Evolutionary conservation across 1,140 invertebrate species (phyloP), one percentile per base, ranked within the genome.

Genomic region (Ostrea edulis): DNA sequence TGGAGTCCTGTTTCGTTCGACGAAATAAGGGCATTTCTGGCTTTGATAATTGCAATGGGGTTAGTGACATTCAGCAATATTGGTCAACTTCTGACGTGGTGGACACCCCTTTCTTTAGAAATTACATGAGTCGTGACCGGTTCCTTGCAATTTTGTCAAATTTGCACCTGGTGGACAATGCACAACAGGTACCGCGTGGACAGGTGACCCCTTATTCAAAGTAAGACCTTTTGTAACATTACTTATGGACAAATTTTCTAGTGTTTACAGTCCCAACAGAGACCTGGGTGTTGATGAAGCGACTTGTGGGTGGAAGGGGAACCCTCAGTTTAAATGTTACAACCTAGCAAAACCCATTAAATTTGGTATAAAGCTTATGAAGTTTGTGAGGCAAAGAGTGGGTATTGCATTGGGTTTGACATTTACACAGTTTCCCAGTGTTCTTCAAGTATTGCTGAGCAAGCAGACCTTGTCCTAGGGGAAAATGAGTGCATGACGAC

Each of bases 321-420:
- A 86, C 14, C 55, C 90, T 0, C 65, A 62, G n/a, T 89, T 91
- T 44, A 86, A 54, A 20, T 86, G 87, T 0, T 91, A 91, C 86
- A 91, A 89, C n/a, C 90, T 88, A 0, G 35, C 53, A 44, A 91
- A 91, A 54, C 89, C 89, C 54, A 84, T 83, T 25, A 87, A 84
- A 52, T 90, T 89, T 65, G 89, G 89, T 0, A 88, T 89, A 44
- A 87, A 89, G 82, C 14, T 90, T 90, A 83, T 29, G 35, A 86
- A 87, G 84, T 87, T 29, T 87, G 77, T 52, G 84, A 90, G 53
- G 25, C 89, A 17, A 68, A 29, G n/a, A 44, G 65, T 22, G 89
- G 87, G 2, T 91, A 90, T 58, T 85, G 62, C 51, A 17, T 89
- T 35, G 58, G 87, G 2, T 87, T 84, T 87, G 88, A 87, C 35